A percentile compares a stretch with the other conserved stretches of the same genome.
Evolutionary conservation across 2,888 invertebrate species (phyloP).

Genomic region (Hedya salicella): DNA sequence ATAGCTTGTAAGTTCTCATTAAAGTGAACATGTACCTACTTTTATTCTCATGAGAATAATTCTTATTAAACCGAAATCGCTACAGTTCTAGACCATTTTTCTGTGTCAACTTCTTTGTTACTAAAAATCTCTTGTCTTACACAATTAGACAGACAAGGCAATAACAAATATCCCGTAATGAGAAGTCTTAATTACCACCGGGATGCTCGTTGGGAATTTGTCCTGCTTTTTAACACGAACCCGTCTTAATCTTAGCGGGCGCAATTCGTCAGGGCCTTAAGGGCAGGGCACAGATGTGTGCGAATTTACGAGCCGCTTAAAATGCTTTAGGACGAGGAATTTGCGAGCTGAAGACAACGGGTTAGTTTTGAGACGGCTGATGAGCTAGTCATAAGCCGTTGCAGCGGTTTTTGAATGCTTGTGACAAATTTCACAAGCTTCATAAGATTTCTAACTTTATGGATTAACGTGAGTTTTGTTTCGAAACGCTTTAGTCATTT

Average conservation of each 20-base stretch:
- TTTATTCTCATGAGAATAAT: too few species aligned
- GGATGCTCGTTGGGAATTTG: slow-evolving; percentile 27
- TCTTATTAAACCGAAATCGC: too few species aligned
- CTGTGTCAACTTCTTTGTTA: too few species aligned
- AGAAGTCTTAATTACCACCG: slow-evolving; percentile 38
- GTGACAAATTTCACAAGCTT: not conserved
- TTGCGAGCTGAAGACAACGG: slow-evolving; percentile 13
- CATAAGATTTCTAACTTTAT: not conserved
- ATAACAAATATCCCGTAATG: slow-evolving; percentile 33
- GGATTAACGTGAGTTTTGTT: too few species aligned
- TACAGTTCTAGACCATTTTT: too few species aligned
- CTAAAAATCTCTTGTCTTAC: not conserved
- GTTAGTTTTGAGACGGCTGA: slow-evolving; percentile 16
- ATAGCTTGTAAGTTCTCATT: too few species aligned
- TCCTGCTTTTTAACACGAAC: slow-evolving; percentile 25
- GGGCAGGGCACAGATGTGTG: slow-evolving; percentile 36
- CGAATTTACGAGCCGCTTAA: slow-evolving; percentile 31
- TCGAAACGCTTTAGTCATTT: too few species aligned
- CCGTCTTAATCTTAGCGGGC: slow-evolving; percentile 33
- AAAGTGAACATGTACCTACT: too few species aligned
- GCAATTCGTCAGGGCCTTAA: slow-evolving; percentile 37
- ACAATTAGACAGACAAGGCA: slow-evolving; percentile 18
- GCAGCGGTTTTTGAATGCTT: not conserved
- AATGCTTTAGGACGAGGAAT: slow-evolving; percentile 23
- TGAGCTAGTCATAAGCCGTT: not conserved